Evolutionary conservation across 1,140 invertebrate genomes (phyloP), one percentile per base, ranked within the genome.

Genomic region (Popillia japonica): DNA sequence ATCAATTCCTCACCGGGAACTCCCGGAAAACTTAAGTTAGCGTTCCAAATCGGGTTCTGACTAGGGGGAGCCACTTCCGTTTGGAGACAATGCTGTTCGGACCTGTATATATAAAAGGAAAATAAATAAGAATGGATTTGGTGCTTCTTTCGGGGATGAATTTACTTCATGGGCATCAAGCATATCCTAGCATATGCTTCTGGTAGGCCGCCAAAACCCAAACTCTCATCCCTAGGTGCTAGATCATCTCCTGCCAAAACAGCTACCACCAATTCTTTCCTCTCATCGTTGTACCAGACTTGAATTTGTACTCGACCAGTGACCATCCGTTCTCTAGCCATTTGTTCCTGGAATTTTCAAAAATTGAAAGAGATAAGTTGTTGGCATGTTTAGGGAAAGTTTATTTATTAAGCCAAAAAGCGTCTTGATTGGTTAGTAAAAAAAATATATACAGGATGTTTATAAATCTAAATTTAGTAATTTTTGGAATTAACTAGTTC

Each of bases 21-120:
- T 23, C 93, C 92, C 0, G 91, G 89, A 85, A 96, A 95, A 75
- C 93, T 93, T 20, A 96, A 88, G n/a, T 94, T 96, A 14, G 95
- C 94, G 83, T 96, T 96, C 95, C 95, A 97, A 68, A 95, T 93
- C 7, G 95, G 95, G 85, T 94, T 95, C 83, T 93, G 94, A 0
- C 94, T 94, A 9, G 94, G 92, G 77, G 94, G 94, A 1, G 94
- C 93, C 4, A 95, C 92, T 82, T 93, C 94, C 0, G 95, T 96
- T 84, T 94, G 94, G 75, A 93, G 88, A 14, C 92, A 90, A 76
- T 89, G 90, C 78, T 92, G 92, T 82, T 93, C 92, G 61, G 92
- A 91, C 64, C 94, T 96, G 82, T 3, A 82, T 78, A 68, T 77
- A 27, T 59, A 1, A 44, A 44, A 44, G 0, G 42, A 42, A 42